Percentiles rank a stretch among this genome's conserved stretches.
These are phyloP conservation scores for Brassicogethes aeneus DNA, from an alignment of 2,888 invertebrate species.

Conservation along the genomic window DNA sequence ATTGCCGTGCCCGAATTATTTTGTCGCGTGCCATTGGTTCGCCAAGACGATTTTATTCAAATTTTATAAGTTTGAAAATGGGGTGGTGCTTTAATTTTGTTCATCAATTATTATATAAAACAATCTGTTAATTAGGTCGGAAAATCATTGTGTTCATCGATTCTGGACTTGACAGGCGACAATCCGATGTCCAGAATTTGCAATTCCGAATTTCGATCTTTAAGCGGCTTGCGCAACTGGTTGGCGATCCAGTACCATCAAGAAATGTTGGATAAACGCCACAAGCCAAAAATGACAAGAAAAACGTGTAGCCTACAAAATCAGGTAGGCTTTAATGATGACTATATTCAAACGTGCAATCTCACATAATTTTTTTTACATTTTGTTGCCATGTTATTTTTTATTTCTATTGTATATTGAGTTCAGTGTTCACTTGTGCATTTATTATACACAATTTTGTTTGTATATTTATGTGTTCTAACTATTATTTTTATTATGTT, in stretches of 20 bases:
- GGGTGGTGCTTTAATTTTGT: too few species aligned
- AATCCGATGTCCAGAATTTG: slow-evolving; percentile 76
- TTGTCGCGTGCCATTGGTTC: neutral
- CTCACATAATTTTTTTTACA: too few species aligned
- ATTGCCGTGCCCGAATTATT: too few species aligned
- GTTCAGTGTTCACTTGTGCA: neutral
- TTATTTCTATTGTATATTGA: slow-evolving; percentile 2
- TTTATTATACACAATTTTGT: too few species aligned
- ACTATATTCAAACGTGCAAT: too few species aligned
- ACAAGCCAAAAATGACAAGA: slow-evolving; percentile 11
- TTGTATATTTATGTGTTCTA: too few species aligned
- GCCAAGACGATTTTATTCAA: too few species aligned
- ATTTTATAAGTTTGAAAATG: too few species aligned
- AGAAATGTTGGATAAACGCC: slow-evolving; percentile 17
- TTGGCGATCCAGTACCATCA: slow-evolving; percentile 19
- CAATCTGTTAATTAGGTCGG: slow-evolving; percentile 53
- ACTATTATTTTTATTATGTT: too few species aligned
- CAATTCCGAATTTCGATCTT: slow-evolving; percentile 68
- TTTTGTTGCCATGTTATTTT: too few species aligned
- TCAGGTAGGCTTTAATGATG: slow-evolving; percentile 31
- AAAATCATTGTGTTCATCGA: slow-evolving; percentile 70
- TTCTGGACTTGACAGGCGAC: slow-evolving; percentile 70
- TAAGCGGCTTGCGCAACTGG: slow-evolving; percentile 59
- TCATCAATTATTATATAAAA: slow-evolving; percentile 1
- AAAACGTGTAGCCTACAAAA: slow-evolving; percentile 23